A percentile compares a stretch with the other conserved stretches of the same genome.
These are phyloP conservation scores for Thinocorus orbignyianus DNA, from an alignment of 2,113 vertebrate genomes.

Conservation along the genomic window DNA sequence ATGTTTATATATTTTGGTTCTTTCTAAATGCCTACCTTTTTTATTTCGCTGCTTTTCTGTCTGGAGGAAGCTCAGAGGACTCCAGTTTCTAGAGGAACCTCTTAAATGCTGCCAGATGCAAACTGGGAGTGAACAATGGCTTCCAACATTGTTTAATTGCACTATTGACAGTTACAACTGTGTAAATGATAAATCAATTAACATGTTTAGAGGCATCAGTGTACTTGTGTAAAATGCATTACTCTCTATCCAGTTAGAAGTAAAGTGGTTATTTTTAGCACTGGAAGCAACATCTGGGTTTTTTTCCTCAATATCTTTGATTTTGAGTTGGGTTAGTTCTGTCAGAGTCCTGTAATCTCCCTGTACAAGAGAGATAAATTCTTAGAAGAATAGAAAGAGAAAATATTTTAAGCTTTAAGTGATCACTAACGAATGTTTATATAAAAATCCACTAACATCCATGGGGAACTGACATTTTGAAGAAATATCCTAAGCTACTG, in stretches of 20 bases:
- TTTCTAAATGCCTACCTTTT: background rate
- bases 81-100: background rate
- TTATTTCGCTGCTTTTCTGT: background rate
- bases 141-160: conserved; percentile 2
- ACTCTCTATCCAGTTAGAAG: background rate
- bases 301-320: background rate
- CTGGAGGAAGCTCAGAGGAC: background rate
- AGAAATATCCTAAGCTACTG: background rate
- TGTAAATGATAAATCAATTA: conserved; percentile 38
- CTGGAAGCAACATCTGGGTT: background rate
- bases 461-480: background rate
- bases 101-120: background rate
- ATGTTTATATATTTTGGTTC: background rate
- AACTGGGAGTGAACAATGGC: background rate
- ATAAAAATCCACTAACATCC: background rate
- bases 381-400: background rate
- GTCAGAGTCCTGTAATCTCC: background rate
- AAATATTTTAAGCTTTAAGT: background rate
- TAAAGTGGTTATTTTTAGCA: background rate
- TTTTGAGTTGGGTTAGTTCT: background rate
- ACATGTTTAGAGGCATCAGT: background rate
- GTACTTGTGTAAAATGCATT: background rate
- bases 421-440: background rate
- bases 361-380: background rate
- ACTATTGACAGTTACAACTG: background rate